Evolutionary conservation across 2,113 vertebrate species (phyloP), one percentile per base, ranked within the genome.

Genomic region (Regulus satrapa): DNA sequence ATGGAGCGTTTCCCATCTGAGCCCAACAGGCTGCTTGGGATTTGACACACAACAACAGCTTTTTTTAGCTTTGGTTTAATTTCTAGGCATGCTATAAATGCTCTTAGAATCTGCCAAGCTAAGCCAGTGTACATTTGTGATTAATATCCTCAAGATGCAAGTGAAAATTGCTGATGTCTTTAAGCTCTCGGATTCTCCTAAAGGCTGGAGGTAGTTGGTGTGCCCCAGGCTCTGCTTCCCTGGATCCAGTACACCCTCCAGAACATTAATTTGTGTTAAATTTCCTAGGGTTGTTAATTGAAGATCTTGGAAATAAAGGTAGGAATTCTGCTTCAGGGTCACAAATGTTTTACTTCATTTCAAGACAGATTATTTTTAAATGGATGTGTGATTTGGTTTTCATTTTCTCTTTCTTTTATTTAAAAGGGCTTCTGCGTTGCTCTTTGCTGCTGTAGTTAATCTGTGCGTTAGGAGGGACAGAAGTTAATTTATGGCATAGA

Each of bases 61-160:
- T 92, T 88, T 87, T 67, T 62, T 18, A 82, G 66, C 81, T 82
- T 90, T 81, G 55, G 31, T 93, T 95, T 84, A 3, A 78, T 89
- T 93, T 69, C 78, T 84, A 76, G 58, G 45, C 49, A 45, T 85
- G 80, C 36, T 89, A 2, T 43, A 86, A 93, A 86, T 66, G 76
- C 71, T 46, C 41, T 69, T 68, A 61, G 75, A 79, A 54, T 61
- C 49, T 34, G 61, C 59, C 62, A 45, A 9, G 29, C 88, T 49
- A 55, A 90, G 75, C 66, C 91, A 78, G 91, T 78, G 89, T 67
- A 29, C 31, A 61, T 87, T 82, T 82, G 84, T 89, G 40, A 81
- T 34, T 75, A 64, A 89, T 72, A 78, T 78, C 56, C 93, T 96
- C 77, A 89, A 91, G 80, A 85, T 91, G 56, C 73, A 95, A 76